Evolutionary conservation across 2,888 invertebrate genomes (phyloP).

Genomic region (Lithophane leautieri): DNA sequence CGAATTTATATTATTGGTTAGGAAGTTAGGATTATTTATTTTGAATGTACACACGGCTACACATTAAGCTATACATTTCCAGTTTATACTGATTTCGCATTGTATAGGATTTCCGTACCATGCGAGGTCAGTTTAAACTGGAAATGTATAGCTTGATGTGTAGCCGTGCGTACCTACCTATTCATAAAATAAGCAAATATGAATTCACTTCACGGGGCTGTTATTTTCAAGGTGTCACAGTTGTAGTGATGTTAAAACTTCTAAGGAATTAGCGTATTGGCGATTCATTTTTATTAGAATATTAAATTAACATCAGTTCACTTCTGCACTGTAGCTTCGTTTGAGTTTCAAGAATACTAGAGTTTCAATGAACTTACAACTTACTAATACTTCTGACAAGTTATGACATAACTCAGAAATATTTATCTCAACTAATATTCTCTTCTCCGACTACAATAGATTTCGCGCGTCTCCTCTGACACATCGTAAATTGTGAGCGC

Average conservation of each 20-base stretch:
- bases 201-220: neutral
- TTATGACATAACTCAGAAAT: conserved; percentile 44
- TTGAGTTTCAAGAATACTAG: neutral
- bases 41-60: too few species aligned
- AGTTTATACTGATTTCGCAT: too few species aligned
- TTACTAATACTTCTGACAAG: too few species aligned
- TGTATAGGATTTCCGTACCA: too few species aligned
- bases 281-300: neutral
- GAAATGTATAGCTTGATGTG: too few species aligned
- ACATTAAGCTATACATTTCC: too few species aligned
- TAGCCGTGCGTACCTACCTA: too few species aligned
- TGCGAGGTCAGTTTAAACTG: too few species aligned
- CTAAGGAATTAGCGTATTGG: neutral
- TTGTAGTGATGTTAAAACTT: neutral
- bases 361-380: neutral
- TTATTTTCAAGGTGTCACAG: neutral
- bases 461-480: conserved; percentile 60
- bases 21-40: neutral
- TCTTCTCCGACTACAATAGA: conserved; percentile 60
- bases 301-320: neutral
- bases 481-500: conserved; percentile 67
- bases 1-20: too few species aligned
- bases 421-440: conserved; percentile 57
- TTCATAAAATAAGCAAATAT: neutral
- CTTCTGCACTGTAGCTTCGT: neutral